Evolutionary conservation across 2,888 invertebrate species (phyloP).

Genomic region (Eupithecia exiguata): DNA sequence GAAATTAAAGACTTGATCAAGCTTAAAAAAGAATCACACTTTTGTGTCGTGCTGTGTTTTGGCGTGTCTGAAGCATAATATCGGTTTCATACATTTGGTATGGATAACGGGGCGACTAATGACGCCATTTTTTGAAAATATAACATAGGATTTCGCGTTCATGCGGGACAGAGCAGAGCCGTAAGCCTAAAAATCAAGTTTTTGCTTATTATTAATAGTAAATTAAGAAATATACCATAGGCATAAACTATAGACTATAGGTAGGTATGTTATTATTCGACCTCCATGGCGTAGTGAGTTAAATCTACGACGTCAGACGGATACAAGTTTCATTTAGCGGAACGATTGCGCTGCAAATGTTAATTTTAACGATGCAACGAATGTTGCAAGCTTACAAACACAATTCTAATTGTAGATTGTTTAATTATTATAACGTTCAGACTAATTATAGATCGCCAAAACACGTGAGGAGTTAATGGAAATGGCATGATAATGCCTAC

Average conservation of each 20-base stretch:
- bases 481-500: conserved; percentile 20
- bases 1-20: too few relatives aligned
- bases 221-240: too few relatives aligned
- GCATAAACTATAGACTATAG: neutral
- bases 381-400: conserved; percentile 1
- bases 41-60: neutral
- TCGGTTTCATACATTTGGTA: neutral
- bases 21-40: neutral
- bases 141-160: too few relatives aligned
- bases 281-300: neutral
- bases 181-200: too few relatives aligned
- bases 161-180: too few relatives aligned
- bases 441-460: neutral
- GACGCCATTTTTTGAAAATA: too few relatives aligned
- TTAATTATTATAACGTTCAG: conserved; percentile 14
- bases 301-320: neutral
- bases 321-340: neutral
- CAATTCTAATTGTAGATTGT: conserved; percentile 26
- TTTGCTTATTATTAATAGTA: too few relatives aligned
- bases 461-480: conserved; percentile 13
- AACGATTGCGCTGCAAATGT: neutral
- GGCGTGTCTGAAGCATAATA: neutral
- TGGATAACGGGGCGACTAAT: too few relatives aligned
- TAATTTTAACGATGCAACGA: neutral
- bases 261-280: neutral